Evolutionary conservation across 2,797 vertebrate species (phyloP).

Genomic region (Bovichtus diacanthus): DNA sequence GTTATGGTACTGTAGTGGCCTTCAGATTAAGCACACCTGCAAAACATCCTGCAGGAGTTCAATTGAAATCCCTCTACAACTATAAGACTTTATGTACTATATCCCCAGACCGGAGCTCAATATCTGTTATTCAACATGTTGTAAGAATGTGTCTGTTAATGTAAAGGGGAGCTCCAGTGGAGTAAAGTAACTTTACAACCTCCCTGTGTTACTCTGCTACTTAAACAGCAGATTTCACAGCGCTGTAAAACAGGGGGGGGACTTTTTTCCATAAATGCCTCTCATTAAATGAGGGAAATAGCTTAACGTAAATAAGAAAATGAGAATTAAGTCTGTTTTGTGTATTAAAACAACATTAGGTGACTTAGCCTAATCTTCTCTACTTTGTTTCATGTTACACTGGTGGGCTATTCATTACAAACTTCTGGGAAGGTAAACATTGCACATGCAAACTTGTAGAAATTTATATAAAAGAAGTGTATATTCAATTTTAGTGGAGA

Average conservation of each 20-base stretch:
- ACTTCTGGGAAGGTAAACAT: not conserved
- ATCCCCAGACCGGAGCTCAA: constrained; percentile 5
- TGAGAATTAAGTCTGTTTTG: not conserved
- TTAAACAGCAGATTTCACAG: constrained; percentile 51
- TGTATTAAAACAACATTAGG: not conserved
- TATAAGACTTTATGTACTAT: constrained; percentile 9
- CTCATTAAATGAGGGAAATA: constrained; percentile 1
- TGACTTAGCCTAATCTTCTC: not conserved
- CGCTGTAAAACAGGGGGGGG: constrained; percentile 35
- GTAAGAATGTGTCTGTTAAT: constrained; percentile 68
- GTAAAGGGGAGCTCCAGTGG: constrained; percentile 40
- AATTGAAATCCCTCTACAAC: constrained; percentile 18
- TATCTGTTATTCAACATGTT: constrained; percentile 69
- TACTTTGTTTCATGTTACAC: not conserved
- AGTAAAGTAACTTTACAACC: constrained; percentile 47
- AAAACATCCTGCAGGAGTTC: constrained; percentile 38
- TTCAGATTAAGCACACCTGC: constrained; percentile 31
- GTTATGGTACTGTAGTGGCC: constrained; percentile 49
- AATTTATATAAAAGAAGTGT: not conserved
- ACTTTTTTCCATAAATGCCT: constrained; percentile 31
- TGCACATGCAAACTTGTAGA: not conserved
- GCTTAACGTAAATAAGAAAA: not conserved
- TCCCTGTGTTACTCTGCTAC: constrained; percentile 35
- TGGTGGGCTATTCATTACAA: not conserved
- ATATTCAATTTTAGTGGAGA: not conserved